These are phyloP conservation scores for Sula dactylatra DNA, from an alignment of 2,113 vertebrate genomes.

Conservation along the genomic window DNA sequence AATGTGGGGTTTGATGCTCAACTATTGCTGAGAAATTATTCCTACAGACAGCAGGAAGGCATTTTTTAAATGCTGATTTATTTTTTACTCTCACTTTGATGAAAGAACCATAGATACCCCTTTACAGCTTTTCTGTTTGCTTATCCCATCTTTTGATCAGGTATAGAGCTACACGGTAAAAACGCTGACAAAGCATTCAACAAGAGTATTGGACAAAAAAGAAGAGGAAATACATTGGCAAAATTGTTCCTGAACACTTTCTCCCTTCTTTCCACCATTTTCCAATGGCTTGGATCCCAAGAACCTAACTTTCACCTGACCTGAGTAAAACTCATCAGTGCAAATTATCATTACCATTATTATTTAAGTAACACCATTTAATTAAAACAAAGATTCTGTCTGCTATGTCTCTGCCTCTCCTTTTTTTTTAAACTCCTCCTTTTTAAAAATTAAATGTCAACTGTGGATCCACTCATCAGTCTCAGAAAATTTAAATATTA, in stretches of 20 bases:
- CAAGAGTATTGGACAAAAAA: neutral
- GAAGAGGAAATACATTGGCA: neutral
- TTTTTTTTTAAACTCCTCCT: neutral
- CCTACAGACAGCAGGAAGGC: neutral
- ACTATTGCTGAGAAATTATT: neutral
- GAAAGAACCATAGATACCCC: neutral
- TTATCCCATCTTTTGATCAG: neutral
- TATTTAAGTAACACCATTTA: neutral
- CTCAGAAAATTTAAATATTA: neutral
- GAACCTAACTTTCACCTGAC: neutral
- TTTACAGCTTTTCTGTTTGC: neutral
- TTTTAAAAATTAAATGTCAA: neutral
- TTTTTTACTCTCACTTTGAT: neutral
- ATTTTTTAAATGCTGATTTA: neutral
- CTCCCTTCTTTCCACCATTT: neutral
- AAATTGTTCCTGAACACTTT: neutral
- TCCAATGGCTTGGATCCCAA: neutral
- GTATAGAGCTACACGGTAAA: neutral
- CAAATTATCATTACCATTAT: neutral
- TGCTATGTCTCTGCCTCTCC: neutral
- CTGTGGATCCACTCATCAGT: neutral
- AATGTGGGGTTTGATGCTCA: neutral
- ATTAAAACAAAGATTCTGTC: neutral
- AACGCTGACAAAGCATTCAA: neutral
- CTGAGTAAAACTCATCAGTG: neutral